A percentile compares a stretch with the other conserved stretches of the same genome.
phyloP scores from a whole-genome alignment of 2,113 vertebrate species.

The Typhlomys cinereus region DNA sequence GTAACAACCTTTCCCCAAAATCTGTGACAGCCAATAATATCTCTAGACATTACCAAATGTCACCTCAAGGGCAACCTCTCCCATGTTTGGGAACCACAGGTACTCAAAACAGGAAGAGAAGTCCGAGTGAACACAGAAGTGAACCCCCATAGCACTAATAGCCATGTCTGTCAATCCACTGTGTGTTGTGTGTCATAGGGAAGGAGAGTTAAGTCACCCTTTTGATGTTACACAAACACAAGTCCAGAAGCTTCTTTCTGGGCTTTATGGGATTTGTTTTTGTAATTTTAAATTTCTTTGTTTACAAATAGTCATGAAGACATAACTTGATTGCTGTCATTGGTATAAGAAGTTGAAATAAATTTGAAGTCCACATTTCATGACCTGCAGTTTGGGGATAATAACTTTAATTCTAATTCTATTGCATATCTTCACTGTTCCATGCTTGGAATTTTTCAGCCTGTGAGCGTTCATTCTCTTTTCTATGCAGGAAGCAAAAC shows the following conservation, averaged over 20 bases:
- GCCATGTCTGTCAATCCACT: background rate
- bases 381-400: background rate
- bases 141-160: background rate
- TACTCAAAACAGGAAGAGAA: background rate
- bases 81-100: background rate
- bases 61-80: background rate
- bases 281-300: background rate
- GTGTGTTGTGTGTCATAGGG: no score
- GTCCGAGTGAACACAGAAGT: background rate
- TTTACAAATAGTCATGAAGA: background rate
- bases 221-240: background rate
- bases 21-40: background rate
- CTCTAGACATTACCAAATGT: background rate
- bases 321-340: background rate
- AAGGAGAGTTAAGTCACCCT: background rate
- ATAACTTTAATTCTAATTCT: background rate
- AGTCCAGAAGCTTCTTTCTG: background rate
- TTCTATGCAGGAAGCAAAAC: background rate
- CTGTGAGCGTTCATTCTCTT: background rate
- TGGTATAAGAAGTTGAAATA: slow-evolving; percentile 1
- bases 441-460: background rate
- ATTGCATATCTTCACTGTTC: background rate
- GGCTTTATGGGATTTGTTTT: background rate
- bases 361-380: background rate
- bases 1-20: background rate